Percentiles rank a stretch among this genome's conserved stretches.
Conservation (phyloP, 2,888 invertebrate species). For the Rhopalosiphum nymphaeae region DNA sequence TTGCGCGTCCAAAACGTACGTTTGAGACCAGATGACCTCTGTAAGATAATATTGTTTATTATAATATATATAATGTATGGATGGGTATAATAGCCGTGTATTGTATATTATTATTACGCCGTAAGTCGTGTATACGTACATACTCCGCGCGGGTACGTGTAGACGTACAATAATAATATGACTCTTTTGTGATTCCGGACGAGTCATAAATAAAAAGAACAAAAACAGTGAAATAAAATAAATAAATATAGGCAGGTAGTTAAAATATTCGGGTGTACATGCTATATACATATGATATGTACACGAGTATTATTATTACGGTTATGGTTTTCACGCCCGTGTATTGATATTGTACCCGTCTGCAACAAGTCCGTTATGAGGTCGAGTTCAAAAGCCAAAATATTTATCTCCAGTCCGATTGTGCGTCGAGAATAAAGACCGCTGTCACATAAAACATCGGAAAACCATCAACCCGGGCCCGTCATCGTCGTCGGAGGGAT, state of each 20-base stretch:
- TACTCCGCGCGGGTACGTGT: too few species aligned
- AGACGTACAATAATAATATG: not conserved
- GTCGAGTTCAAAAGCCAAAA: not conserved
- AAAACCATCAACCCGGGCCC: not conserved
- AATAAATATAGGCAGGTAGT: not conserved
- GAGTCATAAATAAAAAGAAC: conserved; percentile 13
- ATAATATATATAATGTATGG: not conserved
- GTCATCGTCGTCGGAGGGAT: not conserved
- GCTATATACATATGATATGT: not conserved
- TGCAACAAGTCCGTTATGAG: not conserved
- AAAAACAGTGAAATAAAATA: not conserved
- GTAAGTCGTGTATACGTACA: not conserved
- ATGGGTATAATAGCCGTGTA: not conserved
- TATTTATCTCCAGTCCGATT: conserved; percentile 46
- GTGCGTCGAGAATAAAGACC: not conserved
- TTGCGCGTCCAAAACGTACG: not conserved
- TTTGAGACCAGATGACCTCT: not conserved
- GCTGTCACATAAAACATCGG: conserved; percentile 38
- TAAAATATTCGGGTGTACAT: not conserved
- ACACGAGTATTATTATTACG: not conserved
- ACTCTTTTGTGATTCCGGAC: not conserved
- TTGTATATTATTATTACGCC: not conserved
- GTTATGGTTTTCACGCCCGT: not conserved
- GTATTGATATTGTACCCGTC: not conserved
- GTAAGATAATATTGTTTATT: not conserved